A percentile compares a stretch with the other conserved stretches of the same genome.
Evolutionary conservation across 2,797 vertebrate species (phyloP).

Genomic region (Cirrhinus mrigala): DNA sequence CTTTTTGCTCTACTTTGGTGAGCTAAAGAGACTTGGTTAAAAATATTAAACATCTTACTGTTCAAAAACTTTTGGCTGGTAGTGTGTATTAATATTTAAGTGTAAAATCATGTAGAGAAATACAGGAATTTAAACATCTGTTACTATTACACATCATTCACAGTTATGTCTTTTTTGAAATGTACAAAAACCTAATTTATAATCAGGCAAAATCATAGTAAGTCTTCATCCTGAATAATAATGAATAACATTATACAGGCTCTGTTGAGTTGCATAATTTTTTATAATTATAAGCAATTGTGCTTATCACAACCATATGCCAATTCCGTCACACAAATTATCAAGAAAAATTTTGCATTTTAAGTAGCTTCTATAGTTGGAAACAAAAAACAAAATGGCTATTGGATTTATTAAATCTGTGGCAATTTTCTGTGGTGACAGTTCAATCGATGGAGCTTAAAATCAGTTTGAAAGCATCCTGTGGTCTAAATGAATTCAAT

Average conservation of each 20-base stretch:
- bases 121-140: background rate
- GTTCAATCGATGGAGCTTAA: background rate
- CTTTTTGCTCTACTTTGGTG: no score
- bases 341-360: background rate
- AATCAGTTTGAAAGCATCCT: background rate
- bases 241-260: slow-evolving; percentile 4
- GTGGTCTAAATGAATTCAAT: background rate
- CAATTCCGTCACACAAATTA: background rate
- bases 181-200: background rate
- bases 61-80: no score
- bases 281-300: background rate
- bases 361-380: background rate
- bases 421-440: background rate
- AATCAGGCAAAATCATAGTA: background rate
- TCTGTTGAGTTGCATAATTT: slow-evolving; percentile 4
- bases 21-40: no score
- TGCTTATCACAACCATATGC: background rate
- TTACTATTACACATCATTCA: background rate
- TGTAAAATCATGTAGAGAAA: background rate
- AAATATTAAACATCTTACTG: no score
- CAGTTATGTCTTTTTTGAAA: background rate
- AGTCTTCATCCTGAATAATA: background rate
- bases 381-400: background rate
- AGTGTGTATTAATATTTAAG: no score
- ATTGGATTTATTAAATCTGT: background rate